Conservation (phyloP, 2,797 vertebrate genomes). For the Acridotheres tristis region DNA sequence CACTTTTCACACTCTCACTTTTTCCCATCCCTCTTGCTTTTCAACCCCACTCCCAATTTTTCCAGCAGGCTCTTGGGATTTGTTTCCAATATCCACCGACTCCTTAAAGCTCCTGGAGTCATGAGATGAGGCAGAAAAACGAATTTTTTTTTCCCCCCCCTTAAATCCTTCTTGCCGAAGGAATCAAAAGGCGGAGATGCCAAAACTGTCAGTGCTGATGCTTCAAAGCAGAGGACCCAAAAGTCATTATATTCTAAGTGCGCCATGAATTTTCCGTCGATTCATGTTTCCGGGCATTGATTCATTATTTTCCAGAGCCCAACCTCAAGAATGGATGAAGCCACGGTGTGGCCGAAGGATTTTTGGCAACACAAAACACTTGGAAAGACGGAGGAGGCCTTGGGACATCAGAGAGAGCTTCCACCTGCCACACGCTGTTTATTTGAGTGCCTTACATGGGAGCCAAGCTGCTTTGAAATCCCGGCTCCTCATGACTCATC, state of each 20-base stretch:
- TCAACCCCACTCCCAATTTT: neutral
- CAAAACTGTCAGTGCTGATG: neutral
- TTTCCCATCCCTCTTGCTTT: fast-evolving
- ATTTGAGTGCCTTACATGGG: slow-evolving; percentile 66
- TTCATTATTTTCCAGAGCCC: slow-evolving; percentile 38
- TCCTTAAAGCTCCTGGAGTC: neutral
- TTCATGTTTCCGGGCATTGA: slow-evolving; percentile 55
- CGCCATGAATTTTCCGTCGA: slow-evolving; percentile 32
- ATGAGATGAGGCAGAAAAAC: neutral
- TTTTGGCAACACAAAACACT: neutral
- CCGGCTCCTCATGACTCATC: slow-evolving; percentile 48
- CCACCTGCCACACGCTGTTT: slow-evolving; percentile 69
- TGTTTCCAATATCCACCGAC: fast-evolving
- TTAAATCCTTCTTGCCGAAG: neutral
- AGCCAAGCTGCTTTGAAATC: slow-evolving; percentile 64
- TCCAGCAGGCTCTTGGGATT: neutral
- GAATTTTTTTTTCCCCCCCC: fast-evolving
- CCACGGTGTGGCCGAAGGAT: neutral
- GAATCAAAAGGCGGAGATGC: neutral
- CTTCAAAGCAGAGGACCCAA: neutral
- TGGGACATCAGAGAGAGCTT: slow-evolving; percentile 59
- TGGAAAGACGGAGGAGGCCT: neutral
- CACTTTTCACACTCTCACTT: fast-evolving
- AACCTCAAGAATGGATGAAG: slow-evolving; percentile 44
- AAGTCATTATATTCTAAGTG: neutral